Evolutionary conservation across 2,113 vertebrate genomes (phyloP).

Genomic region (Psilopsiagon aurifrons): DNA sequence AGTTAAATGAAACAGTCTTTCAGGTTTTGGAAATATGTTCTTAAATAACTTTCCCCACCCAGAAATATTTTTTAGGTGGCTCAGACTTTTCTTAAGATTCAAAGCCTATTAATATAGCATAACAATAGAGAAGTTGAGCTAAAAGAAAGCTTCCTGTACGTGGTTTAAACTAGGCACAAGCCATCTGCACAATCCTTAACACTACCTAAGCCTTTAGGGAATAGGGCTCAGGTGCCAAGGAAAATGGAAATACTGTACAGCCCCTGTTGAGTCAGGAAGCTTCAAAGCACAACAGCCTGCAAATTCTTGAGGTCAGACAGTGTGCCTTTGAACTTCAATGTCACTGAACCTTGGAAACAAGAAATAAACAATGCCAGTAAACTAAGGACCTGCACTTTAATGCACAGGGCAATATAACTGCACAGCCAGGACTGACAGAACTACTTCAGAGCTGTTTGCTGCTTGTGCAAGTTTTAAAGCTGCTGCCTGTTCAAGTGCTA

Average conservation of each 20-base stretch:
- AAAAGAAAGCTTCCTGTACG: slow-evolving; percentile 69
- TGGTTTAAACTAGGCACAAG: slow-evolving; percentile 55
- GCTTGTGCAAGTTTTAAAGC: neutral
- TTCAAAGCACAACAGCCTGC: neutral
- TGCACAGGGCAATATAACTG: neutral
- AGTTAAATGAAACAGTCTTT: slow-evolving; percentile 23
- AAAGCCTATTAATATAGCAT: slow-evolving; percentile 64
- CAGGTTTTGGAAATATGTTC: neutral
- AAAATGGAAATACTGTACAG: slow-evolving; percentile 18
- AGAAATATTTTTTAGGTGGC: slow-evolving; percentile 57
- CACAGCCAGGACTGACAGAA: neutral
- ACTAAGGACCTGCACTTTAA: neutral
- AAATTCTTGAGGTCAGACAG: neutral
- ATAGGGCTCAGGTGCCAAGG: slow-evolving; percentile 30
- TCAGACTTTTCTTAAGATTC: slow-evolving; percentile 66
- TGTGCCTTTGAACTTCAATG: neutral
- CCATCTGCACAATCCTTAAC: slow-evolving; percentile 43
- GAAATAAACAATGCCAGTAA: neutral
- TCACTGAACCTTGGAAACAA: neutral
- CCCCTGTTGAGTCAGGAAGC: neutral
- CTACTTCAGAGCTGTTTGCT: neutral
- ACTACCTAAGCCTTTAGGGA: slow-evolving; percentile 27
- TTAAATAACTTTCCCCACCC: slow-evolving; percentile 54
- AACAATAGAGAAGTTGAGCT: slow-evolving; percentile 67
- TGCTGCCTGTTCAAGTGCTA: neutral